Base-by-base conservation (phyloP, 2,888 invertebrate genomes). In the Folsomia manolachei region DNA sequence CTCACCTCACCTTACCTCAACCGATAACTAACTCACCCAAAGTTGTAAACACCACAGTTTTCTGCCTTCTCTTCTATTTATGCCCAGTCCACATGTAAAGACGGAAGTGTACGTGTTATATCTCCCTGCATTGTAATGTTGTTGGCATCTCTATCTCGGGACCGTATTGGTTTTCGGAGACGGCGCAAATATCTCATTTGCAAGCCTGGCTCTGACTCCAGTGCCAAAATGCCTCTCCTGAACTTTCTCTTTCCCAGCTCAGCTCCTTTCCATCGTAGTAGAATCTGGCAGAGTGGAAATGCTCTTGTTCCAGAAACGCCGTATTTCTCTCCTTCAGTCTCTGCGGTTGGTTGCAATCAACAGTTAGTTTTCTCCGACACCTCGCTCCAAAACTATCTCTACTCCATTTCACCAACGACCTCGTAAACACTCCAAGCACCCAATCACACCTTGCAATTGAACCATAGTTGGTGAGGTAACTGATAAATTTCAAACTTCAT, bases 171-270 rank as follows among this genome's bases (percentile, higher is more conserved):
- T 63, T 66, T 66, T 66, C 65, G 23, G 65, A 66, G 65, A 66
- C 65, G 65, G 65, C 65, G 65, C 65, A 66, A 51, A 23, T 25
- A 27, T 66, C 65, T 51, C 52, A 66, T 51, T 23, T 62, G n/a
- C 62, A n/a, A n/a, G n/a, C n/a, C n/a, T n/a, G n/a, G n/a, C n/a
- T n/a, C n/a, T n/a, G n/a, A n/a, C n/a, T n/a, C n/a, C n/a, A n/a
- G n/a, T n/a, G n/a, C n/a, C n/a, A n/a, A n/a, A n/a, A n/a, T 62
- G 23, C 23, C 62, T 62, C 24, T 62, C 4, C 25, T 24, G 14
- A 62, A 9, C 51, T 23, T 39, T 26, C 64, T 27, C n/a, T n/a
- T 19, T 64, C 27, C 27, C 39, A 18, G 7, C 64, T 18, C 27
- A 26, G n/a, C 2, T 66, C 51, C 27, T 52, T 56, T 7, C 56